Evolutionary conservation across 2,888 invertebrate species (phyloP).

Genomic region (Drosophila yooni): DNA sequence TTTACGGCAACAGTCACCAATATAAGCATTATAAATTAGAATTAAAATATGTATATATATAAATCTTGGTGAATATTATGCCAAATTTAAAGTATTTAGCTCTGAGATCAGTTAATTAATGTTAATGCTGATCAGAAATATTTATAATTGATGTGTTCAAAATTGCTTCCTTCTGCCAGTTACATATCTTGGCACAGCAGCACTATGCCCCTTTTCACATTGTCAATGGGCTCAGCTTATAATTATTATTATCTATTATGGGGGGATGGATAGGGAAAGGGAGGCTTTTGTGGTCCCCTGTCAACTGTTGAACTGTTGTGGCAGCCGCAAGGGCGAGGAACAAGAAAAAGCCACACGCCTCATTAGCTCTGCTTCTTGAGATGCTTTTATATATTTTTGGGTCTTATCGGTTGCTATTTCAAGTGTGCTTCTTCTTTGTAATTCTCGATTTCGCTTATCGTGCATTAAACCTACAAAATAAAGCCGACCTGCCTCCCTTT

Average conservation of each 20-base stretch:
- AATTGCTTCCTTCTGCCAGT: background rate
- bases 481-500: slow-evolving; percentile 55
- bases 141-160: background rate
- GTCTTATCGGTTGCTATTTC: slow-evolving; percentile 55
- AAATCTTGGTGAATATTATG: too few relatives aligned
- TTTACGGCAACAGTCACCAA: too few relatives aligned
- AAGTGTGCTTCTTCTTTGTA: slow-evolving; percentile 30
- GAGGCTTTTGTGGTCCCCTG: slow-evolving; percentile 7
- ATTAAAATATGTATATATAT: too few relatives aligned
- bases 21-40: too few relatives aligned
- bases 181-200: background rate
- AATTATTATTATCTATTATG: slow-evolving; percentile 29
- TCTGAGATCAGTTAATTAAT: background rate
- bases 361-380: slow-evolving; percentile 41
- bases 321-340: background rate
- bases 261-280: background rate
- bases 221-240: background rate
- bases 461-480: slow-evolving; percentile 61
- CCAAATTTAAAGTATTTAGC: background rate
- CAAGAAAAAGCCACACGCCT: slow-evolving; percentile 25
- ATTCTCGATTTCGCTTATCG: slow-evolving; percentile 47
- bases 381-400: background rate
- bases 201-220: background rate
- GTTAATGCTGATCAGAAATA: background rate
- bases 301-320: slow-evolving; percentile 21